Percentiles rank a stretch among this genome's conserved stretches.
These are phyloP conservation scores for Harlomillsia oculata DNA, from an alignment of 1,140 invertebrate species.

Conservation along the genomic window DNA sequence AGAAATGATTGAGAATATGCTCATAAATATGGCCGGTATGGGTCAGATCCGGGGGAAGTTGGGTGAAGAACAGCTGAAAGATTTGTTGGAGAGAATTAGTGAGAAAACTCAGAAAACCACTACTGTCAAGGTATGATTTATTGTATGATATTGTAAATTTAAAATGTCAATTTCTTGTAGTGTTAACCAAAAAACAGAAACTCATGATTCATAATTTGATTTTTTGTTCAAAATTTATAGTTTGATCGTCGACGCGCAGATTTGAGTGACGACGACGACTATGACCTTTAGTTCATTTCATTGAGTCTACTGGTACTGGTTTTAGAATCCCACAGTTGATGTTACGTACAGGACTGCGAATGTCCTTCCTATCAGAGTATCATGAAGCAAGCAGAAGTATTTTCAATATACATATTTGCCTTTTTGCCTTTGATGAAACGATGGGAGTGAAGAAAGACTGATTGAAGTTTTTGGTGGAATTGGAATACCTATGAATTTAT, in stretches of 20 bases:
- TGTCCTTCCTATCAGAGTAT: too few relatives aligned
- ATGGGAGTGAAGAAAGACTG: too few relatives aligned
- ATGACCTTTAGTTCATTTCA: too few relatives aligned
- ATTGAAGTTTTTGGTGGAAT: too few relatives aligned
- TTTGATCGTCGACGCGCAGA: conserved; percentile 75
- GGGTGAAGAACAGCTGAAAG: conserved; percentile 73
- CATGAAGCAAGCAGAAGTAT: too few relatives aligned
- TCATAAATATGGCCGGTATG: conserved; percentile 80
- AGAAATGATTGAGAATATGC: conserved; percentile 83
- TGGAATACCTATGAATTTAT: too few relatives aligned
- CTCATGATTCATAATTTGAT: not conserved
- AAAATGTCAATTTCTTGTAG: not conserved
- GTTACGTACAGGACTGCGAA: too few relatives aligned
- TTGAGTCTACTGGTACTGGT: too few relatives aligned
- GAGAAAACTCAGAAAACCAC: conserved; percentile 65
- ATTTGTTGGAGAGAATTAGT: conserved; percentile 73
- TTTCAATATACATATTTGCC: too few relatives aligned
- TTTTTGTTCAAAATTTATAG: conserved; percentile 40
- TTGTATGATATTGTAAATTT: not conserved
- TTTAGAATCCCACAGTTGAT: too few relatives aligned
- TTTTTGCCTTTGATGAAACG: too few relatives aligned
- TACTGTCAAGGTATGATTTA: conserved; percentile 59
- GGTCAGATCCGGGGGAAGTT: conserved; percentile 71
- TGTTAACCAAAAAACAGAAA: not conserved
- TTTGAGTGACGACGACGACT: conserved; percentile 69